Evolutionary conservation across 2,113 vertebrate genomes (phyloP).

Genomic region (Galbula dea): DNA sequence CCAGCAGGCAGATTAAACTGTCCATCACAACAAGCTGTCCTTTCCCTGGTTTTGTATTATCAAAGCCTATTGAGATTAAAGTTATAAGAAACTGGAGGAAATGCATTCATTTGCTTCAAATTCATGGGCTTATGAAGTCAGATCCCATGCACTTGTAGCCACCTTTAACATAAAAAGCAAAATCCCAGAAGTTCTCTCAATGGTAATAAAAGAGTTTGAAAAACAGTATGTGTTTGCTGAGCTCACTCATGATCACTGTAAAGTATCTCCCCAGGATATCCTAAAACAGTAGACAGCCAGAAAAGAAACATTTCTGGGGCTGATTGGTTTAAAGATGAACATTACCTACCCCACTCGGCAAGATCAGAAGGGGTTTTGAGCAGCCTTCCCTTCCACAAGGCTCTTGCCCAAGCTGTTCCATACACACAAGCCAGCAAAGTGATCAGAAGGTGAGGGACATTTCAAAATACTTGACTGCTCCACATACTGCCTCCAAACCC

Average conservation of each 20-base stretch:
- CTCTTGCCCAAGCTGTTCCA: neutral
- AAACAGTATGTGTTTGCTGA: neutral
- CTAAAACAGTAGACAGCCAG: neutral
- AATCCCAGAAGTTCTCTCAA: neutral
- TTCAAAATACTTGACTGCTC: neutral
- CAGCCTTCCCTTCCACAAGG: neutral
- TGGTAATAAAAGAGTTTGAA: neutral
- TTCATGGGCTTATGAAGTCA: neutral
- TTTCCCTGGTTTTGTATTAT: neutral
- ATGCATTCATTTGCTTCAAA: neutral
- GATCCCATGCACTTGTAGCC: neutral
- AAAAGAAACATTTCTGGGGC: neutral
- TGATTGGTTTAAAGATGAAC: neutral
- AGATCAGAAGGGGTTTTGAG: neutral
- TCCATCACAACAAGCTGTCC: slow-evolving; percentile 45
- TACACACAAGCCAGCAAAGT: neutral
- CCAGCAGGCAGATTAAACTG: slow-evolving; percentile 66
- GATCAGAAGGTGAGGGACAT: neutral
- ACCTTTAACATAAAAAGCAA: neutral
- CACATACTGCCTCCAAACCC: neutral
- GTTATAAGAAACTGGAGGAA: neutral
- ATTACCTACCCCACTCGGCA: neutral
- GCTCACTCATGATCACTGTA: neutral
- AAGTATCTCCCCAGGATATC: neutral
- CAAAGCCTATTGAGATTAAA: slow-evolving; percentile 2